Evolutionary conservation across 2,888 invertebrate genomes (phyloP), one percentile per base, ranked within the genome.

Genomic region (Idaea straminata): DNA sequence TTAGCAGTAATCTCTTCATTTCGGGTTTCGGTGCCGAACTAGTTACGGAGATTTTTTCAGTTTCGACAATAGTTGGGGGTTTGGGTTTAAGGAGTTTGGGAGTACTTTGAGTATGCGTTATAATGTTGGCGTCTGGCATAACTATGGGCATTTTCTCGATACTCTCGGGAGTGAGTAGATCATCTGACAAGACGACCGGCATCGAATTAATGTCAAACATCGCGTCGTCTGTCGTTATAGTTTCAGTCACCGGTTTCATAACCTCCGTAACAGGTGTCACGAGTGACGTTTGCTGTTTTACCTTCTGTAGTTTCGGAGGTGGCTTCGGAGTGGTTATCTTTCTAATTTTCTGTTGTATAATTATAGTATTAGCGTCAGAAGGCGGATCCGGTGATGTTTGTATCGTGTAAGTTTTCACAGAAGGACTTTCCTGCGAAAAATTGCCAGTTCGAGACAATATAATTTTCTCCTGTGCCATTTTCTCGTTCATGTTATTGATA

Each of bases 141-240:
- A 95, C 94, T 47, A 95, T 93, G 0, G 95, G 95, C 94, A 95
- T 94, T 77, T 95, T 95, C 74, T 95, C 95, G 63, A 95, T 94
- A 75, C 87, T 95, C 77, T 95, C 95, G 0, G 95, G 94, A 0
- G 95, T 95, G 66, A 96, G 83, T 59, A 95, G 93, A 74, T 96
- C 96, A 73, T 96, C 96, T 47, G 95, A 95, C 59, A 96, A 83
- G 4, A 96, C 95, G 69, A 96, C 95, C 1, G 96, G 96, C 95
- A 96, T 96, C 1, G 95, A 95, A 82, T 95, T 95, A 57, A 96
- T 96, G 80, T 96, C 96, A 72, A 96, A 94, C 70, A 94, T 85
- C 66, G 89, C 80, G 64, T 93, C 93, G 69, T 94, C 94, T 15
- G 81, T 66, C 3, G 74, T 57, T 59, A 74, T 62, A 0, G 78